phyloP scores from a whole-genome alignment of 2,797 vertebrate genomes.

The Sebastes iracundus region DNA sequence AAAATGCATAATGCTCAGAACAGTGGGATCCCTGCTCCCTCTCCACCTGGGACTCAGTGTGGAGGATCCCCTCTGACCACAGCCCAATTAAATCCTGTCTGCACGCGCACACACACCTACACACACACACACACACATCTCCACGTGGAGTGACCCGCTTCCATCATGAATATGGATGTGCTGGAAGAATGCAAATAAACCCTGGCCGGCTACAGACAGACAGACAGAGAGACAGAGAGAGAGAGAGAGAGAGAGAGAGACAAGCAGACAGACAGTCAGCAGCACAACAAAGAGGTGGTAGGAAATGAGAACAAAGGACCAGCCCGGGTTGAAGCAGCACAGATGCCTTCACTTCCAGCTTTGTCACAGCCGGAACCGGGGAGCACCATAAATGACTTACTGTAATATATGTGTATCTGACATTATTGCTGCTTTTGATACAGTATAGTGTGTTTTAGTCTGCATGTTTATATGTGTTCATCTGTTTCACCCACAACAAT shows the following conservation, averaged over 20 bases:
- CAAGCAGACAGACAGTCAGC: constrained; percentile 59
- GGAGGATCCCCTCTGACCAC: constrained; percentile 82
- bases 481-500: constrained; percentile 27
- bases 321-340: constrained; percentile 61
- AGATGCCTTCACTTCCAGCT: constrained; percentile 81
- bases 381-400: constrained; percentile 12
- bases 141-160: constrained; percentile 80
- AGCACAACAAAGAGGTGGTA: constrained; percentile 76
- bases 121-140: constrained; percentile 44
- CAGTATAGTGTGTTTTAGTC: background rate
- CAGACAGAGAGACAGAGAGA: constrained; percentile 46
- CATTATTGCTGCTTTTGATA: background rate
- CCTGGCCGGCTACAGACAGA: constrained; percentile 53
- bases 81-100: constrained; percentile 81
- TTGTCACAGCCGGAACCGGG: constrained; percentile 48
- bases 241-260: constrained; percentile 41
- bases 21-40: constrained; percentile 81
- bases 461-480: constrained; percentile 8
- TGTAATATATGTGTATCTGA: background rate
- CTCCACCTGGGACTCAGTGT: constrained; percentile 83
- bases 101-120: constrained; percentile 16
- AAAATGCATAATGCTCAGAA: constrained; percentile 76
- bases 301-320: constrained; percentile 80
- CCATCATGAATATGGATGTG: constrained; percentile 85
- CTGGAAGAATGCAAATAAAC: constrained; percentile 82